phyloP scores from a whole-genome alignment of 2,888 invertebrate genomes.

The Lasioglossum malachurum region DNA sequence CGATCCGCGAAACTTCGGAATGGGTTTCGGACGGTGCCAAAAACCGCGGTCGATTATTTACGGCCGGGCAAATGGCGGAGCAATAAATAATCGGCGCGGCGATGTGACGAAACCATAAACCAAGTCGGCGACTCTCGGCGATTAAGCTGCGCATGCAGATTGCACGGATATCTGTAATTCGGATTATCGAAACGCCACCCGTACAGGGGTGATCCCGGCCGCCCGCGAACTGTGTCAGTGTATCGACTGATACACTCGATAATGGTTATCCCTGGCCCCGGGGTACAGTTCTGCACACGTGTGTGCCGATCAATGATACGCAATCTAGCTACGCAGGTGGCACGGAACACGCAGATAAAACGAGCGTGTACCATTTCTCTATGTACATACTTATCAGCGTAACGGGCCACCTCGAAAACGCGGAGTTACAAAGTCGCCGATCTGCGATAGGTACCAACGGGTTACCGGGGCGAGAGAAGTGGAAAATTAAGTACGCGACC shows the following conservation, averaged over 20 bases:
- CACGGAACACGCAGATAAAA: constrained; percentile 42
- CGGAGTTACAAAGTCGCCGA: constrained; percentile 50
- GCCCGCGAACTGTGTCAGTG: constrained; percentile 14
- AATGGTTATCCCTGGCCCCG: constrained; percentile 35
- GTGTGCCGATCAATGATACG: constrained; percentile 44
- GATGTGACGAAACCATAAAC: constrained; percentile 48
- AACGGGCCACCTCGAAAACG: constrained; percentile 54
- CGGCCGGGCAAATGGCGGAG: not conserved
- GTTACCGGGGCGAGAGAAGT: constrained; percentile 52
- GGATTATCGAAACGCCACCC: constrained; percentile 53
- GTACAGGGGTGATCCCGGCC: not conserved
- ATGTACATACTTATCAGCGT: constrained; percentile 55
- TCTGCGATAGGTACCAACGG: constrained; percentile 31
- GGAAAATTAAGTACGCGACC: constrained; percentile 35
- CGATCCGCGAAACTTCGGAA: not conserved
- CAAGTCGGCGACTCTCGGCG: constrained; percentile 30
- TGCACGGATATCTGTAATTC: constrained; percentile 57
- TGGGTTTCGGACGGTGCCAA: not conserved
- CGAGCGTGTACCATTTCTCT: constrained; percentile 31
- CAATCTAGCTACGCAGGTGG: constrained; percentile 41
- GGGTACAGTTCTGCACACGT: constrained; percentile 34
- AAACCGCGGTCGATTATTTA: constrained; percentile 14
- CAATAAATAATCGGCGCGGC: constrained; percentile 44
- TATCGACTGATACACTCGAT: constrained; percentile 50
- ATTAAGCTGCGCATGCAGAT: constrained; percentile 33